phyloP scores from a whole-genome alignment of 2,113 vertebrate species.

The Echinops telfairi region DNA sequence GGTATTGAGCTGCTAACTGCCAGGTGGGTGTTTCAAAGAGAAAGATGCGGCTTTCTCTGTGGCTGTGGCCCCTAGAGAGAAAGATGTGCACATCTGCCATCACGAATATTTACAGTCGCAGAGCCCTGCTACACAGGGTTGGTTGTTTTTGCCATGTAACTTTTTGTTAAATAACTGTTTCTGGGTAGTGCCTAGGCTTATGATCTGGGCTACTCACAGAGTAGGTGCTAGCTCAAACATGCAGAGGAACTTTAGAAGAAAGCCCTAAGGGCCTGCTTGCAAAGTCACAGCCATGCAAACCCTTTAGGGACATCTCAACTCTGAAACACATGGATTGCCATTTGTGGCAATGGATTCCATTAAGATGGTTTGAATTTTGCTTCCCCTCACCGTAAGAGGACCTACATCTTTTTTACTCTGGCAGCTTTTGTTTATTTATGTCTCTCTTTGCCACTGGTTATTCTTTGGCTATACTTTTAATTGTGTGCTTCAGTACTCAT shows the following conservation, averaged over 20 bases:
- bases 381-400: rapidly evolving
- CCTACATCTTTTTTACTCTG: background rate
- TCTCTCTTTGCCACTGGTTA: background rate
- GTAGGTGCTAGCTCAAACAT: too few relatives aligned
- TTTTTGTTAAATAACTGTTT: too few relatives aligned
- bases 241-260: background rate
- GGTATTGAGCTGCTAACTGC: background rate
- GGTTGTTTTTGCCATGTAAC: too few relatives aligned
- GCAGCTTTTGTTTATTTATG: background rate
- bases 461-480: background rate
- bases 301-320: background rate
- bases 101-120: too few relatives aligned
- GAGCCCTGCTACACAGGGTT: too few relatives aligned
- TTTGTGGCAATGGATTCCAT: background rate
- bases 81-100: too few relatives aligned
- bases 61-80: too few relatives aligned
- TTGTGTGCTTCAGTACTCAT: background rate
- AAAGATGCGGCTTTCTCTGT: too few relatives aligned
- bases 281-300: background rate
- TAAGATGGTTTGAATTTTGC: background rate
- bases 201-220: too few relatives aligned
- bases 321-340: background rate
- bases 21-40: background rate
- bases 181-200: too few relatives aligned
- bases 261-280: background rate